Evolutionary conservation across 2,113 vertebrate species (phyloP).

Genomic region (Pygoscelis adeliae): DNA sequence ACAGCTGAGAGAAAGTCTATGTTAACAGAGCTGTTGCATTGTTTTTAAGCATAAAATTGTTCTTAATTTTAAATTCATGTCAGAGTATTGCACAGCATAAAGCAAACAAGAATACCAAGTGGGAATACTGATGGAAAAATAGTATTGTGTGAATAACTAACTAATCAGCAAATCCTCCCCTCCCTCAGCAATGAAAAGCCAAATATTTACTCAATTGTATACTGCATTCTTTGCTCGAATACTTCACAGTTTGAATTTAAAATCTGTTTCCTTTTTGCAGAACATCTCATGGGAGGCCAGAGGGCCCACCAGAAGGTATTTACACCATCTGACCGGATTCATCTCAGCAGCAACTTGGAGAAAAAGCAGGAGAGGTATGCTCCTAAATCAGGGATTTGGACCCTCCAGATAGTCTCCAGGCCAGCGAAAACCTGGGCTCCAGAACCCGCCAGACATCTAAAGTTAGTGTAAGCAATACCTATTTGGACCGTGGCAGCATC

Average conservation of each 20-base stretch:
- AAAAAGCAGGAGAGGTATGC: background rate
- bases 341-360: background rate
- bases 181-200: slow-evolving; percentile 36
- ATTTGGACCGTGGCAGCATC: background rate
- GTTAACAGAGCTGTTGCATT: background rate
- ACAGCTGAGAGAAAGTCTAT: background rate
- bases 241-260: background rate
- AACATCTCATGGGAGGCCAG: background rate
- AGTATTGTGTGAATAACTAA: background rate
- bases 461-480: background rate
- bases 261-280: background rate
- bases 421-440: background rate
- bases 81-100: background rate
- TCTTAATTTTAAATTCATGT: background rate
- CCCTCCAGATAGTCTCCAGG: background rate
- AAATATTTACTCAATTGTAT: slow-evolving; percentile 48
- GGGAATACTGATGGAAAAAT: slow-evolving; percentile 30
- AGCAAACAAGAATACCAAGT: slow-evolving; percentile 20
- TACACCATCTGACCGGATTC: background rate
- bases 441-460: background rate
- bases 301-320: background rate
- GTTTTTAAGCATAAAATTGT: background rate
- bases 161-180: slow-evolving; percentile 14
- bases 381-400: background rate
- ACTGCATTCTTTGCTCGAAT: slow-evolving; percentile 33